phyloP scores from a whole-genome alignment of 2,797 vertebrate genomes.

The Melanotaenia maccullochi region DNA sequence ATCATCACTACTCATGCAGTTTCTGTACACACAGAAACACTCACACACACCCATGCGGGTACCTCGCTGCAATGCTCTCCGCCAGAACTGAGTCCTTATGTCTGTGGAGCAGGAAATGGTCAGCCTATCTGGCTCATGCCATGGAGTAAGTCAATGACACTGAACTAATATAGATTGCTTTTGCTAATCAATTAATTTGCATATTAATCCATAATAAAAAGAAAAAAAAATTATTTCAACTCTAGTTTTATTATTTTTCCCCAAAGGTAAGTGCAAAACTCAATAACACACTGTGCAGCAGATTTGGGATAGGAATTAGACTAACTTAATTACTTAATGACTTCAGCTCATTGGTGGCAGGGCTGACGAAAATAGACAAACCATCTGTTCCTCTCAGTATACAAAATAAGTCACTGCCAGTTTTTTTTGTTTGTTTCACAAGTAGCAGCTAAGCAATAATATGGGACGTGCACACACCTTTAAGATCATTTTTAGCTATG shows the following conservation, averaged over 20 bases:
- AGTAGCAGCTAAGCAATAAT: constrained; percentile 54
- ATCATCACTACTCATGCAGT: constrained; percentile 65
- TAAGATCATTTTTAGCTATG: constrained; percentile 40
- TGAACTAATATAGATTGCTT: not conserved
- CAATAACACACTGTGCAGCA: constrained; percentile 24
- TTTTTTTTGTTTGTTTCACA: constrained; percentile 5
- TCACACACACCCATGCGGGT: constrained; percentile 76
- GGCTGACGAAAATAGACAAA: constrained; percentile 59
- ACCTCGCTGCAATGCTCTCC: constrained; percentile 84
- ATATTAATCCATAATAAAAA: not conserved
- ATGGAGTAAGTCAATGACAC: constrained; percentile 6
- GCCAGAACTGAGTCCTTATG: constrained; percentile 86
- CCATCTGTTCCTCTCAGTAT: constrained; percentile 69
- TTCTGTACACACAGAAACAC: constrained; percentile 54
- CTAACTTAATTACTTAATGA: constrained; percentile 62
- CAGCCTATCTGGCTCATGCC: constrained; percentile 38
- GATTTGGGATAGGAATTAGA: constrained; percentile 45
- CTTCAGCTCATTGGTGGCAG: constrained; percentile 46
- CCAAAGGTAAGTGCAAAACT: not conserved
- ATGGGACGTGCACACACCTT: constrained; percentile 35
- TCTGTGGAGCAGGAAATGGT: constrained; percentile 79
- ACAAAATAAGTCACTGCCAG: constrained; percentile 57
- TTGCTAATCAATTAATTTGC: not conserved
- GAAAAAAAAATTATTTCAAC: not conserved
- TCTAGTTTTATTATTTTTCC: not conserved